Conservation (phyloP, 1,140 invertebrate genomes). For the Drosophila nigromelanica region DNA sequence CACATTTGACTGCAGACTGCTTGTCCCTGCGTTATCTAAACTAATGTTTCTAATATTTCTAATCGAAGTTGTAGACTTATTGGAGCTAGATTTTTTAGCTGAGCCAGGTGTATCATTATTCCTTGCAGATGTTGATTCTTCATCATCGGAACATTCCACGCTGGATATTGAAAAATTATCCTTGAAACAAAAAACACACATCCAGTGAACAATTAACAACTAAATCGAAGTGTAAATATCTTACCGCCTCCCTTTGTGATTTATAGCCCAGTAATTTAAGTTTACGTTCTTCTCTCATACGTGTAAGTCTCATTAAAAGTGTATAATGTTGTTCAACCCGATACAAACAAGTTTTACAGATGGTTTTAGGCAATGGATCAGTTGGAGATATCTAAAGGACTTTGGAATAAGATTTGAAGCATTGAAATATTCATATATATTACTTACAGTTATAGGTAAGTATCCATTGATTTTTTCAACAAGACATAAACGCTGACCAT, state of each 20-base stretch:
- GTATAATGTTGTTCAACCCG: conserved; percentile 89
- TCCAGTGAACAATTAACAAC: neutral
- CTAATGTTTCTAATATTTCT: conserved; percentile 19
- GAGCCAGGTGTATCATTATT: conserved; percentile 5
- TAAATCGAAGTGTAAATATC: neutral
- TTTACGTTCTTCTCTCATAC: conserved; percentile 63
- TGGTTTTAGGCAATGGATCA: conserved; percentile 90
- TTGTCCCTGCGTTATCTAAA: conserved; percentile 31
- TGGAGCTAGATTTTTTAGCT: conserved; percentile 2
- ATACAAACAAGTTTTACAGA: conserved; percentile 88
- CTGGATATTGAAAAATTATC: conserved; percentile 55
- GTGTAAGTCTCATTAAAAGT: conserved; percentile 86
- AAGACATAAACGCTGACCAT: conserved; percentile 88
- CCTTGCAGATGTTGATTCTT: conserved; percentile 36
- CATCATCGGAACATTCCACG: conserved; percentile 62
- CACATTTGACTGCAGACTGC: conserved; percentile 10
- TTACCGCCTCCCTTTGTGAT: conserved; percentile 29
- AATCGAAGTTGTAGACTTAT: conserved; percentile 24
- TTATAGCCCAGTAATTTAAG: conserved; percentile 48
- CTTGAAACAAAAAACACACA: conserved; percentile 15
- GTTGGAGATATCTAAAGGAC: conserved; percentile 87
- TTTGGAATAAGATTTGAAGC: conserved; percentile 29
- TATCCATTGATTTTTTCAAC: conserved; percentile 91
- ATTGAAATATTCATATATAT: neutral
- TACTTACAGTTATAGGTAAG: conserved; percentile 89